A percentile compares a stretch with the other conserved stretches of the same genome.
phyloP scores from a whole-genome alignment of 2,888 invertebrate species.

The Gryllus longicercus region DNA sequence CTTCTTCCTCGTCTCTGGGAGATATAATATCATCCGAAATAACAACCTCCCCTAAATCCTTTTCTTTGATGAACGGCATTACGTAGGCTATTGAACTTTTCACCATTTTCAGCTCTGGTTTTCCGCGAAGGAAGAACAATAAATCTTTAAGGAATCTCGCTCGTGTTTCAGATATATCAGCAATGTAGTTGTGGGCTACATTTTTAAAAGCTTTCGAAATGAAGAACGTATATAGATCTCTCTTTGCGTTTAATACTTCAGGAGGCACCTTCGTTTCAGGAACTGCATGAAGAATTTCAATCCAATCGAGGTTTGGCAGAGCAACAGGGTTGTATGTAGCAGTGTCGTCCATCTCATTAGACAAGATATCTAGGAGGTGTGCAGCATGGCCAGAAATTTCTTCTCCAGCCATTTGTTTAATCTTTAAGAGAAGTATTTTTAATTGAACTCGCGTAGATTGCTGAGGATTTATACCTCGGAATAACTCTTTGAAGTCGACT shows the following conservation, averaged over 20 bases:
- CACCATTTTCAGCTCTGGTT: constrained; percentile 23
- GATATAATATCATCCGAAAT: constrained; percentile 27
- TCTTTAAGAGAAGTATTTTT: constrained; percentile 26
- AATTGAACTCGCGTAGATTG: constrained; percentile 22
- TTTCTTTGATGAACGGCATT: constrained; percentile 24
- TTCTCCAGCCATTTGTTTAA: constrained; percentile 18
- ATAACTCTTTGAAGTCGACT: constrained; percentile 19
- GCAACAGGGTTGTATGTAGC: not conserved
- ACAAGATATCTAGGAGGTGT: constrained; percentile 18
- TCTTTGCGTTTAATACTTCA: constrained; percentile 27
- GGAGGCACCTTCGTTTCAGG: constrained; percentile 25
- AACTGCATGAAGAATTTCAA: constrained; percentile 28
- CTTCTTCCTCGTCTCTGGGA: constrained; percentile 28
- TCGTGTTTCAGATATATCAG: constrained; percentile 11
- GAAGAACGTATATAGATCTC: constrained; percentile 28
- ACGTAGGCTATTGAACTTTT: constrained; percentile 28
- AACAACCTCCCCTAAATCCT: constrained; percentile 23
- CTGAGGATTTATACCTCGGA: constrained; percentile 26
- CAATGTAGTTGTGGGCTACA: constrained; percentile 19
- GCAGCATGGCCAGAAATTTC: not conserved
- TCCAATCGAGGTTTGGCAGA: constrained; percentile 31
- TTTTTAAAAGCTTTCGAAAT: constrained; percentile 26
- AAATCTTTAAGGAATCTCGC: constrained; percentile 28
- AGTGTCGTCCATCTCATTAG: constrained; percentile 18
- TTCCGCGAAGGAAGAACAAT: constrained; percentile 21